Percentiles rank a stretch among this genome's conserved stretches.
phyloP scores from a whole-genome alignment of 2,888 invertebrate species.

The Meiosimyza platycephala region DNA sequence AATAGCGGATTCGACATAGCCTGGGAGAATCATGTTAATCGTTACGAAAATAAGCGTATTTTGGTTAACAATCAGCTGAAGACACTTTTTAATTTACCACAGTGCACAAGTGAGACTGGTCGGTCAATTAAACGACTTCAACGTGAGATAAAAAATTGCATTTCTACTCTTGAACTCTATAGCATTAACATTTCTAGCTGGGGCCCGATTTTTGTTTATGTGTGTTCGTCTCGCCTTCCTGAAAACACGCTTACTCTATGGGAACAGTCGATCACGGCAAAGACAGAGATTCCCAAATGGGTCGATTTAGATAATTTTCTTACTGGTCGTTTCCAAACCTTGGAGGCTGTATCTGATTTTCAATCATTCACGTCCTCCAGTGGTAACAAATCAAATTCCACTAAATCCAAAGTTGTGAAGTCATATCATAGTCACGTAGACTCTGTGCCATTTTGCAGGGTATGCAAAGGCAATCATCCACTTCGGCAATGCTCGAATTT shows the following conservation, averaged over 20 bases:
- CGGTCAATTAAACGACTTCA: no score
- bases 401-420: background rate
- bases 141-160: no score
- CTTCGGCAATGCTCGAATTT: background rate
- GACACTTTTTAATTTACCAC: no score
- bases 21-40: no score
- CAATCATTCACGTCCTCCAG: background rate
- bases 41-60: constrained; percentile 26
- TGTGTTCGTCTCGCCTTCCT: constrained; percentile 23
- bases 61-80: background rate
- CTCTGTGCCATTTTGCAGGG: background rate
- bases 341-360: background rate
- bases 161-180: no score
- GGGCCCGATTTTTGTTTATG: background rate
- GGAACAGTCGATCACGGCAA: constrained; percentile 22
- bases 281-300: constrained; percentile 22
- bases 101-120: no score
- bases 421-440: background rate
- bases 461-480: background rate
- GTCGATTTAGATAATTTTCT: constrained; percentile 12
- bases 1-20: constrained; percentile 7
- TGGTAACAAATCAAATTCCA: background rate
- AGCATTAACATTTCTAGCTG: no score
- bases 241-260: constrained; percentile 19
- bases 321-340: background rate